Evolutionary conservation across 2,113 vertebrate species (phyloP), one percentile per base, ranked within the genome.

Genomic region (Hemicordylus capensis): DNA sequence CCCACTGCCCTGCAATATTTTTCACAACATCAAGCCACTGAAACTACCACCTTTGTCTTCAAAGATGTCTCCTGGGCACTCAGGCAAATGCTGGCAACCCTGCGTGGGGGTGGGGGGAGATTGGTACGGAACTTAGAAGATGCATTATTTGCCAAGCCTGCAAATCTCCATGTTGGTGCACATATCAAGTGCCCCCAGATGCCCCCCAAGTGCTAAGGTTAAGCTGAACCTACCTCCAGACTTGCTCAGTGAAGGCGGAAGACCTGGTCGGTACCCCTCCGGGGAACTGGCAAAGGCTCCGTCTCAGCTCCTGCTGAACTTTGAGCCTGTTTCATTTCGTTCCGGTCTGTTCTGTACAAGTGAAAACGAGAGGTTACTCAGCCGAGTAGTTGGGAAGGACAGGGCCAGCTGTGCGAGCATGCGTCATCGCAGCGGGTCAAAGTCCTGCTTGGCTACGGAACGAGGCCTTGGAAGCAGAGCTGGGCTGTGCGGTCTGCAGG

Each of bases 171-270:
- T 34, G 28, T 31, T 6, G 2, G 15, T 69, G 66, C 34, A 42
- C 67, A 69, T 14, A 3, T 10, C 28, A 42, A 72, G 69, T 44
- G 22, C 42, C 7, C 42, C 42, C 4, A 24, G 12, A 6, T 24
- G 12, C 63, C 10, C 56, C 8, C 39, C 51, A 44, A 72, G n/a
- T 15, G 2, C 3, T 56, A 19, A 59, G 8, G 5, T 31, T 51
- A 2, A 10, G 24, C 64, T 54, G 63, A 56, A 92, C 94, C 93
- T 77, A 95, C 92, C 48, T 76, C 72, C 59, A 0, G 2, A 54
- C 31, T 81, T 81, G 44, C 17, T 66, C 51, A 56, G 37, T 4
- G 63, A 28, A 59, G 69, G 58, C 8, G 56, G 37, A 31, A 6
- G 10, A 1, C 46, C 28, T 58, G 51, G 28, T 81, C 42, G 76